Evolutionary conservation across 2,113 vertebrate genomes (phyloP).

Genomic region (Odocoileus virginianus): DNA sequence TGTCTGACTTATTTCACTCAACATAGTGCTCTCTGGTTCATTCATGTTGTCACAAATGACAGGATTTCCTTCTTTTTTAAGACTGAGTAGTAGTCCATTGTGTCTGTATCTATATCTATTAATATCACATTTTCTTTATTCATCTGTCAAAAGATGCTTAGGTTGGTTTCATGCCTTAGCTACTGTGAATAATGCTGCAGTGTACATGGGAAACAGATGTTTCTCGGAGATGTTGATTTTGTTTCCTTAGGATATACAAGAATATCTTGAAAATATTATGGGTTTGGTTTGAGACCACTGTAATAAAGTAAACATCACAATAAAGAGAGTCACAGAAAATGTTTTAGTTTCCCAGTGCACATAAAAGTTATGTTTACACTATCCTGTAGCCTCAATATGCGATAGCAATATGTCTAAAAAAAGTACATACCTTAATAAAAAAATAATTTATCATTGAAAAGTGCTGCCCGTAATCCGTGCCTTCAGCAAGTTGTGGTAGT

Average conservation of each 20-base stretch:
- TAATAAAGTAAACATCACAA: background rate
- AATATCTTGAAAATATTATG: background rate
- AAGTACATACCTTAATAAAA: background rate
- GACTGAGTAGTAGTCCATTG: background rate
- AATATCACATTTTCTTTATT: background rate
- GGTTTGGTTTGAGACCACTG: background rate
- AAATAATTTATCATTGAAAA: background rate
- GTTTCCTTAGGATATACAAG: background rate
- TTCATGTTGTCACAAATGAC: background rate
- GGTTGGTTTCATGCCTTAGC: background rate
- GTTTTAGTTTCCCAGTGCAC: background rate
- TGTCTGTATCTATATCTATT: background rate
- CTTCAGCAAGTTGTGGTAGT: background rate
- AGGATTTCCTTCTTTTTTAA: background rate
- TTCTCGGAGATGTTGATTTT: background rate
- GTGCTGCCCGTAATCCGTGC: background rate
- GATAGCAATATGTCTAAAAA: background rate
- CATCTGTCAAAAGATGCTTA: background rate
- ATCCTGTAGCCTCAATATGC: background rate
- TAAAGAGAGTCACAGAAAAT: background rate
- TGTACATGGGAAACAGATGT: background rate
- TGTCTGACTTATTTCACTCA: background rate
- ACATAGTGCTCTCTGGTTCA: background rate
- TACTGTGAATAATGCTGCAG: background rate
- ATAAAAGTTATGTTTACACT: background rate